Percentiles rank a stretch among this genome's conserved stretches.
Conservation (phyloP, 2,797 vertebrate species). For the Pelodytes ibericus region DNA sequence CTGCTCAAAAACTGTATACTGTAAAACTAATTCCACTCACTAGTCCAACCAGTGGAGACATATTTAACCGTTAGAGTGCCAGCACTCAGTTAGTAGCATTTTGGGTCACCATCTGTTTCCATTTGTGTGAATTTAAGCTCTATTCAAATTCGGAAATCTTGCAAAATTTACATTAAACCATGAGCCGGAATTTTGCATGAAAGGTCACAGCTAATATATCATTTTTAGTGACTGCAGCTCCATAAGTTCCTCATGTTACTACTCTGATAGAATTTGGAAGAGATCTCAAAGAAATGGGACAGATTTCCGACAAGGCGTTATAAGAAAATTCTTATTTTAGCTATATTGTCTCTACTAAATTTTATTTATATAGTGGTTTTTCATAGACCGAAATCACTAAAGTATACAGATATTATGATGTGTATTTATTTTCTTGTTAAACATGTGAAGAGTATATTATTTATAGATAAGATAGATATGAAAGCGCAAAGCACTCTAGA, state of each 20-base stretch:
- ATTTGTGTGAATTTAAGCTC: neutral
- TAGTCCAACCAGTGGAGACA: neutral
- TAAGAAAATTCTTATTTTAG: no score
- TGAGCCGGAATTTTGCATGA: neutral
- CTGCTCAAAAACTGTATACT: neutral
- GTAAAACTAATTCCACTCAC: neutral
- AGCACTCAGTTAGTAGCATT: neutral
- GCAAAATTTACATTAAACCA: neutral
- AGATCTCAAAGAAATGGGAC: neutral
- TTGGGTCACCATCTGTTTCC: constrained; percentile 8
- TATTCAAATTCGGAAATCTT: neutral
- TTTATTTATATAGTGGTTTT: no score
- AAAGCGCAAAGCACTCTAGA: no score
- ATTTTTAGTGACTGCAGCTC: neutral
- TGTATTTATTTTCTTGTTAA: no score
- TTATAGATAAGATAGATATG: no score
- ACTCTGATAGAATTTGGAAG: neutral
- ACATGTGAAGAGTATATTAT: no score
- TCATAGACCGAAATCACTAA: no score
- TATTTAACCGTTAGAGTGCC: neutral
- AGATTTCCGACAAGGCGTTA: no score
- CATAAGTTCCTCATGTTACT: neutral
- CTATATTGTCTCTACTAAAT: no score
- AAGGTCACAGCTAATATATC: neutral
- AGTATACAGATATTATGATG: no score